phyloP scores from a whole-genome alignment of 2,113 vertebrate genomes.

The Tichodroma muraria region DNA sequence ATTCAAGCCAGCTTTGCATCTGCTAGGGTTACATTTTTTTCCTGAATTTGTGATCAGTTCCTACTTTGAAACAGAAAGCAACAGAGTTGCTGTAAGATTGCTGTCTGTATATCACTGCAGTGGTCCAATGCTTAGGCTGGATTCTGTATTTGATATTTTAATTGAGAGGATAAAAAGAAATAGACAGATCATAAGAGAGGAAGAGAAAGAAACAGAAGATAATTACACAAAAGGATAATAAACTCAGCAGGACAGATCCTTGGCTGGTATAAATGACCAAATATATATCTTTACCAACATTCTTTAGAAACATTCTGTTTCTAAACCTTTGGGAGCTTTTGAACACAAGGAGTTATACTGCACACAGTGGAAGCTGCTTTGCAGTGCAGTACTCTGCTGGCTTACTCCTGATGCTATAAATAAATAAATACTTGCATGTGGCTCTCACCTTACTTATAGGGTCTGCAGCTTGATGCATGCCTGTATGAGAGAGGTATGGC shows the following conservation, averaged over 20 bases:
- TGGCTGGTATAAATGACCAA: not conserved
- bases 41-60: not conserved
- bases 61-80: not conserved
- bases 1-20: not conserved
- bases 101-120: not conserved
- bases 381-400: not conserved
- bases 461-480: not conserved
- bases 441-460: not conserved
- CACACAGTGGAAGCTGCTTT: not conserved
- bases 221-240: not conserved
- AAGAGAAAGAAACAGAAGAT: not conserved
- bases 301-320: not conserved
- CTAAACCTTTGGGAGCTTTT: not conserved
- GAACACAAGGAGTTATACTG: not conserved
- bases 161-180: conserved; percentile 7
- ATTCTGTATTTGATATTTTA: not conserved
- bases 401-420: not conserved
- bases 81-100: not conserved
- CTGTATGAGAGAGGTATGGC: not conserved
- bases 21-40: not conserved
- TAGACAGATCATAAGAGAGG: not conserved
- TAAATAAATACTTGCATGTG: not conserved
- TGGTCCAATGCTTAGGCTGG: not conserved
- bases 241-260: not conserved
- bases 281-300: not conserved